Percentiles rank a stretch among this genome's conserved stretches.
Conservation (phyloP, 2,888 invertebrate species). For the Coremacera marginata region DNA sequence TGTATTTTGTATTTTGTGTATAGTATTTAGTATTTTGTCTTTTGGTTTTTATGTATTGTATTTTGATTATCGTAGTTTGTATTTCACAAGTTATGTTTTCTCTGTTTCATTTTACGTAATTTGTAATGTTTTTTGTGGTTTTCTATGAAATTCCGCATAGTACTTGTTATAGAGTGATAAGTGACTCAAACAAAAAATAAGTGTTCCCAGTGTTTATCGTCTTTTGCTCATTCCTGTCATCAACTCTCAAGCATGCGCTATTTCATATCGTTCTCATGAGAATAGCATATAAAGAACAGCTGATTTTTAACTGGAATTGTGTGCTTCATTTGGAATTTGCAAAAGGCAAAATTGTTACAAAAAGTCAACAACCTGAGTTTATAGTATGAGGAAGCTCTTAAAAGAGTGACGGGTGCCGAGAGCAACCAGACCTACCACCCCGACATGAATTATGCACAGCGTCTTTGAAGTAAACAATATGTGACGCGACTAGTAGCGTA, state of each 20-base stretch:
- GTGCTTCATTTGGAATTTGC: constrained; percentile 9
- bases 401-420: background rate
- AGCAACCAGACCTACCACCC: background rate
- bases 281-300: constrained; percentile 14
- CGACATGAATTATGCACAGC: constrained; percentile 43
- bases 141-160: too few relatives aligned
- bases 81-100: too few relatives aligned
- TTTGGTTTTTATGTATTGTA: too few relatives aligned
- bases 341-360: constrained; percentile 39
- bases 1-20: too few relatives aligned
- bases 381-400: background rate
- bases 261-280: background rate
- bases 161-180: too few relatives aligned
- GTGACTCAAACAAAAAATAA: background rate
- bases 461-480: constrained; percentile 42
- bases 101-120: too few relatives aligned
- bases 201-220: background rate
- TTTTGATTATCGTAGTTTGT: too few relatives aligned
- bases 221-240: background rate
- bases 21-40: too few relatives aligned
- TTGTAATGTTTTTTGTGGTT: too few relatives aligned
- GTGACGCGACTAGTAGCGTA: constrained; percentile 40
- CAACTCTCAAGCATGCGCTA: background rate
- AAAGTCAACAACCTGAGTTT: constrained; percentile 45
- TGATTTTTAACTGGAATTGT: constrained; percentile 25